Percentiles rank a stretch among this genome's conserved stretches.
These are phyloP conservation scores for Epinotia bilunana DNA, from an alignment of 2,888 invertebrate species.

Conservation along the genomic window DNA sequence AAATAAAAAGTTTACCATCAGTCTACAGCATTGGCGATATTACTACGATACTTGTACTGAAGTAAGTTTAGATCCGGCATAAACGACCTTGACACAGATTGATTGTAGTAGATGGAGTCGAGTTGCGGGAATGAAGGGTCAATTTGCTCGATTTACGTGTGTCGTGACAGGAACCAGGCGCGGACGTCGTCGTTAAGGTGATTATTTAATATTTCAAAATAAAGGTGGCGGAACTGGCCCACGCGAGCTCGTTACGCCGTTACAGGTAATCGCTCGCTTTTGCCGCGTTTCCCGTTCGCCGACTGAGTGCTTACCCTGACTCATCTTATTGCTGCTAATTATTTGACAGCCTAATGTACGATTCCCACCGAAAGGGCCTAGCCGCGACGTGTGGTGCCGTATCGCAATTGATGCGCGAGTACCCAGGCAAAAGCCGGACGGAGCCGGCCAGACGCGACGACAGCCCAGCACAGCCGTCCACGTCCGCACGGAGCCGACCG, in stretches of 20 bases:
- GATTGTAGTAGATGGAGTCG: conserved; percentile 10
- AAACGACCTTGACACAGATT: conserved; percentile 39
- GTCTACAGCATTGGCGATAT: not conserved
- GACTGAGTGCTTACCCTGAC: conserved; percentile 20
- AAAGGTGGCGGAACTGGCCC: conserved; percentile 67
- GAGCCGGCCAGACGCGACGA: no score
- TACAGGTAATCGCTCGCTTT: conserved; percentile 51
- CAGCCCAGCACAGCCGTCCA: no score
- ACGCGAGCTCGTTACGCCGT: conserved; percentile 52
- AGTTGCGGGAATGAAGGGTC: conserved; percentile 46
- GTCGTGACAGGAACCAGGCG: conserved; percentile 66
- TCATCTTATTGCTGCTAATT: conserved; percentile 37
- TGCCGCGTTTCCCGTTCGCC: conserved; percentile 49
- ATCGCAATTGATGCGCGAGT: no score
- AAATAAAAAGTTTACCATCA: not conserved
- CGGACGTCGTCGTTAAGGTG: conserved; percentile 62
- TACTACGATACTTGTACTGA: not conserved
- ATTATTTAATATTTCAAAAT: conserved; percentile 73
- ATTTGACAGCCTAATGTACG: not conserved
- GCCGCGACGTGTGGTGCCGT: no score
- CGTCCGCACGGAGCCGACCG: no score
- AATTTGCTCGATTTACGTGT: conserved; percentile 52
- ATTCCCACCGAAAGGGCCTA: no score
- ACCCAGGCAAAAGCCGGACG: no score
- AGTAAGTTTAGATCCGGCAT: conserved; percentile 21